Percentiles rank a stretch among this genome's conserved stretches.
Evolutionary conservation across 2,888 invertebrate species (phyloP).

Genomic region (Macaria notata): DNA sequence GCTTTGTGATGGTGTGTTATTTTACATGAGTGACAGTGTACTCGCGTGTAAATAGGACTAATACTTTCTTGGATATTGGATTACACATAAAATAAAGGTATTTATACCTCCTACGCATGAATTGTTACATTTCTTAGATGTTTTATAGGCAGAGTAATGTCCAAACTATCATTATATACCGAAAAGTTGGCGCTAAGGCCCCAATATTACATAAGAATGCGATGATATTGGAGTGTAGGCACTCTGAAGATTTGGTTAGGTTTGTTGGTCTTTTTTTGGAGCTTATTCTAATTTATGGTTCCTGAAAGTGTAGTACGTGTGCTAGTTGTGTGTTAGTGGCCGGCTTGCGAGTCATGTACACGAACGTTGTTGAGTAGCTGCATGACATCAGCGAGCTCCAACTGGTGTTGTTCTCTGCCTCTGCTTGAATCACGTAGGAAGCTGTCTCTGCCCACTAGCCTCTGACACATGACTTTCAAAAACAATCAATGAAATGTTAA

Average conservation of each 20-base stretch:
- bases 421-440: conserved; percentile 61
- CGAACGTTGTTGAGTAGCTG: conserved; percentile 47
- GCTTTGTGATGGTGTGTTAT: conserved; percentile 75
- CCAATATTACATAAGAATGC: conserved; percentile 73
- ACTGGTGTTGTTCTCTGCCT: conserved; percentile 59
- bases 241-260: conserved; percentile 35
- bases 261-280: conserved; percentile 39
- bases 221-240: conserved; percentile 35
- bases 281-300: conserved; percentile 50
- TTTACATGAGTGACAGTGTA: conserved; percentile 76
- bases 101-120: conserved; percentile 71
- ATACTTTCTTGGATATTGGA: conserved; percentile 80
- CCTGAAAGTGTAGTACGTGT: conserved; percentile 50
- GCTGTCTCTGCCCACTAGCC: conserved; percentile 28
- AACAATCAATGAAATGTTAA: not conserved
- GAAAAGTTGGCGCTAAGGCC: conserved; percentile 31
- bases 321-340: conserved; percentile 35
- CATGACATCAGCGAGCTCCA: conserved; percentile 71
- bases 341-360: conserved; percentile 38
- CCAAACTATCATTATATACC: conserved; percentile 22
- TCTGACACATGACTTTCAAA: not conserved
- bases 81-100: conserved; percentile 80
- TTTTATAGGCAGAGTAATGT: conserved; percentile 32
- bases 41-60: conserved; percentile 74
- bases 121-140: conserved; percentile 42